Conservation (phyloP, 2,113 vertebrate genomes). For the Laterallus jamaicensis region DNA sequence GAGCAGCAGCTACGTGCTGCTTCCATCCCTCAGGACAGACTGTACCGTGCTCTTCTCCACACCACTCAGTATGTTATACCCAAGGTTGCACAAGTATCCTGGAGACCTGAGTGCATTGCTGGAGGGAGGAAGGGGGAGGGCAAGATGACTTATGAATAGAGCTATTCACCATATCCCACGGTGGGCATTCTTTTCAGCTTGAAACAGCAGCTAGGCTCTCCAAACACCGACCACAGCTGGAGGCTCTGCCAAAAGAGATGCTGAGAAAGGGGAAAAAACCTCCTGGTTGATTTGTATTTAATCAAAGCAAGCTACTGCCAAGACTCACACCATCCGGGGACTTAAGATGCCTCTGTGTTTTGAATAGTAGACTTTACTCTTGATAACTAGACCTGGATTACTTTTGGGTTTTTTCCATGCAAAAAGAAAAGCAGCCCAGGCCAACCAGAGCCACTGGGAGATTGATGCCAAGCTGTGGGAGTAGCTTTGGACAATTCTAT, state of each 20-base stretch:
- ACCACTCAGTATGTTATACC: background rate
- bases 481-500: background rate
- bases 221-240: constrained; percentile 30
- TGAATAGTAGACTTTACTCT: background rate
- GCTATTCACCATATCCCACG: constrained; percentile 68
- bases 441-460: background rate
- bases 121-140: background rate
- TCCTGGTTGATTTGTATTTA: constrained; percentile 48
- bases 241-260: constrained; percentile 37
- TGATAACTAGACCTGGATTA: background rate
- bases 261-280: constrained; percentile 50
- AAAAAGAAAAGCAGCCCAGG: background rate
- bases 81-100: constrained; percentile 2
- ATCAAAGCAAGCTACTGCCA: background rate
- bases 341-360: background rate
- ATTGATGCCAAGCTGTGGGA: background rate
- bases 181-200: constrained; percentile 38
- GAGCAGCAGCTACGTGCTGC: background rate
- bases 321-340: background rate
- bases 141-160: constrained; percentile 67
- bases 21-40: background rate
- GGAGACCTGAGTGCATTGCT: constrained; percentile 9
- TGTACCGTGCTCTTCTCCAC: constrained; percentile 35
- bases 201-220: constrained; percentile 5
- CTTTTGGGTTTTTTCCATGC: background rate